Conservation (phyloP, 2,113 vertebrate species). For the Triplophysa dalaica region DNA sequence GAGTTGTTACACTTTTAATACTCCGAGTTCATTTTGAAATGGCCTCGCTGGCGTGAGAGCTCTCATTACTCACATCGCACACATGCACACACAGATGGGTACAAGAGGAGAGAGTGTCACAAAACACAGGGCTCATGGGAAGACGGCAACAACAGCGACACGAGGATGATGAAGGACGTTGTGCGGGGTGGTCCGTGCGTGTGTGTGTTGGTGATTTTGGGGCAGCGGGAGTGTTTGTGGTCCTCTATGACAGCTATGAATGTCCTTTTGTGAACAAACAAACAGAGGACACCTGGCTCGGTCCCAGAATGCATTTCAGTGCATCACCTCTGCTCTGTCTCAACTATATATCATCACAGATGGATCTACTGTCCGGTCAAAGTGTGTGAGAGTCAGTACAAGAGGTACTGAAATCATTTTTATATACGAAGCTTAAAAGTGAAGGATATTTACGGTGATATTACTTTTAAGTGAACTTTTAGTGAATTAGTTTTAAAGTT, state of each 20-base stretch:
- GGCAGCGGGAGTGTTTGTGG: not conserved
- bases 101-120: slow-evolving; percentile 9
- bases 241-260: slow-evolving; percentile 47
- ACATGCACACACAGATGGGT: slow-evolving; percentile 24
- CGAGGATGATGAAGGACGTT: slow-evolving; percentile 15
- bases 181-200: slow-evolving; percentile 7
- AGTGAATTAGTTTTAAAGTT: too few relatives aligned
- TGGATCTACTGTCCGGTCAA: slow-evolving; percentile 18
- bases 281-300: slow-evolving; percentile 45
- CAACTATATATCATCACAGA: slow-evolving; percentile 26
- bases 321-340: slow-evolving; percentile 24
- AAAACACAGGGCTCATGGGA: slow-evolving; percentile 14
- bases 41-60: slow-evolving; percentile 33
- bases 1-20: slow-evolving; percentile 29
- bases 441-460: not conserved
- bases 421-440: not conserved
- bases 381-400: not conserved
- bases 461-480: too few relatives aligned
- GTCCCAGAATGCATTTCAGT: slow-evolving; percentile 48
- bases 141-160: not conserved
- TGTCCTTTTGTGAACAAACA: slow-evolving; percentile 39
- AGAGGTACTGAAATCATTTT: not conserved
- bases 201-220: slow-evolving; percentile 15
- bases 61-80: slow-evolving; percentile 32
- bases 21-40: slow-evolving; percentile 40